Conservation (phyloP, 2,888 invertebrate species). For the Metopia argyrocephala region DNA sequence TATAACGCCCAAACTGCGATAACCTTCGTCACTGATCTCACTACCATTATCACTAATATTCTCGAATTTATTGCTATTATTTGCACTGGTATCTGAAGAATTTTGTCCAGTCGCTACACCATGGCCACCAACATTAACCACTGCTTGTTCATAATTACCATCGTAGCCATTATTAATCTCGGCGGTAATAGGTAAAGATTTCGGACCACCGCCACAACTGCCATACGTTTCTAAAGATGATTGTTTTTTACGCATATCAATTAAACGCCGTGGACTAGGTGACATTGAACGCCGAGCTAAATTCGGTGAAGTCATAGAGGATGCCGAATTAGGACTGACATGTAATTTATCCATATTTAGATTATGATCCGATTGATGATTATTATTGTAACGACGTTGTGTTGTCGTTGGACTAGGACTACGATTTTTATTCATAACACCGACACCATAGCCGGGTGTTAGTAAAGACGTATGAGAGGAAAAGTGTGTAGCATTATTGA, state of each 20-base stretch:
- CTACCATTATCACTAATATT: slow-evolving; percentile 89
- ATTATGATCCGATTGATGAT: slow-evolving; percentile 52
- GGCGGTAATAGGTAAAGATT: slow-evolving; percentile 69
- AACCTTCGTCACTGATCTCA: slow-evolving; percentile 91
- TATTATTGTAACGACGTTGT: slow-evolving; percentile 77
- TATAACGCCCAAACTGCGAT: slow-evolving; percentile 87
- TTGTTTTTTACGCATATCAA: slow-evolving; percentile 77
- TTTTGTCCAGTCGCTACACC: background rate
- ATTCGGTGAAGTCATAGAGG: slow-evolving; percentile 70
- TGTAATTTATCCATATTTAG: slow-evolving; percentile 45
- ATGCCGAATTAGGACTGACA: slow-evolving; percentile 17
- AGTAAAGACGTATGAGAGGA: slow-evolving; percentile 63
- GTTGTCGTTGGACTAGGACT: slow-evolving; percentile 80
- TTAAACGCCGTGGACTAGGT: slow-evolving; percentile 76
- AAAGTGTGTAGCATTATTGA: slow-evolving; percentile 36
- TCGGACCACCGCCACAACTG: slow-evolving; percentile 70
- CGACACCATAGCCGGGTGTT: slow-evolving; percentile 68
- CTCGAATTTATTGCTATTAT: slow-evolving; percentile 78
- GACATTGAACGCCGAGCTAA: slow-evolving; percentile 77
- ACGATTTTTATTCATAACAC: slow-evolving; percentile 75
- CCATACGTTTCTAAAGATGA: slow-evolving; percentile 72
- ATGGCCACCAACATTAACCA: slow-evolving; percentile 19
- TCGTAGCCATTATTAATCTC: slow-evolving; percentile 54
- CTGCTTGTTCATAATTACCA: slow-evolving; percentile 56
- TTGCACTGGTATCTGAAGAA: slow-evolving; percentile 59